Conservation (phyloP, 2,797 vertebrate genomes). For the Molossus molossus region DNA sequence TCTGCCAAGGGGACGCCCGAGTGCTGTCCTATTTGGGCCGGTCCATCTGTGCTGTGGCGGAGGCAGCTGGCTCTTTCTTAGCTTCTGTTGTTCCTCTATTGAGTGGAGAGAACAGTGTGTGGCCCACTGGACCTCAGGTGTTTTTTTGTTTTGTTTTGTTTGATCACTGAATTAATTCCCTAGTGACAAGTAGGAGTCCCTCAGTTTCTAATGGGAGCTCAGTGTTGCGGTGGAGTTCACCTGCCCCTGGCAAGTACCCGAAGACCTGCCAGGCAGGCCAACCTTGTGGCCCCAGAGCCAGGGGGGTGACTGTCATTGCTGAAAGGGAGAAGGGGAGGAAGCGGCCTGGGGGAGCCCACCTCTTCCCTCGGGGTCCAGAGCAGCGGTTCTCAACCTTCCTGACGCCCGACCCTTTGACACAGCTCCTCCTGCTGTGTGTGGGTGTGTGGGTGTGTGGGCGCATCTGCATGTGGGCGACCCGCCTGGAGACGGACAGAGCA, state of each 20-base stretch:
- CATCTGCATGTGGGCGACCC: too few relatives aligned
- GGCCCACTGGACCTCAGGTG: not conserved
- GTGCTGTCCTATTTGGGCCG: not conserved
- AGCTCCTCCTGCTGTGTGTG: too few relatives aligned
- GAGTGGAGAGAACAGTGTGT: not conserved
- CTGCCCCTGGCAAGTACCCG: not conserved
- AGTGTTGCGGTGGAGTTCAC: not conserved
- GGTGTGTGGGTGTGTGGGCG: too few relatives aligned
- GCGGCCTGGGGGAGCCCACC: rapidly evolving
- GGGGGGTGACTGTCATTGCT: not conserved
- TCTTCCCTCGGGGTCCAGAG: not conserved
- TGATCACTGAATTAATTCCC: not conserved
- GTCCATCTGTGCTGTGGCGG: not conserved
- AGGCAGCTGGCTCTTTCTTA: not conserved
- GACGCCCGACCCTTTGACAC: too few relatives aligned
- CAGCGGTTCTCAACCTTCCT: too few relatives aligned
- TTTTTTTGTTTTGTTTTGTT: not conserved
- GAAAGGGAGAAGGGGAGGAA: not conserved
- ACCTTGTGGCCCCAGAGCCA: not conserved
- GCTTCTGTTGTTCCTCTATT: not conserved
- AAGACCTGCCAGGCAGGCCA: not conserved
- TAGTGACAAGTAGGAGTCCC: not conserved
- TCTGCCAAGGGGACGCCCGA: not conserved
- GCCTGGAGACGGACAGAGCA: too few relatives aligned
- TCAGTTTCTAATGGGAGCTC: not conserved